phyloP scores from a whole-genome alignment of 2,113 vertebrate species.

The Alexandromys fortis region DNA sequence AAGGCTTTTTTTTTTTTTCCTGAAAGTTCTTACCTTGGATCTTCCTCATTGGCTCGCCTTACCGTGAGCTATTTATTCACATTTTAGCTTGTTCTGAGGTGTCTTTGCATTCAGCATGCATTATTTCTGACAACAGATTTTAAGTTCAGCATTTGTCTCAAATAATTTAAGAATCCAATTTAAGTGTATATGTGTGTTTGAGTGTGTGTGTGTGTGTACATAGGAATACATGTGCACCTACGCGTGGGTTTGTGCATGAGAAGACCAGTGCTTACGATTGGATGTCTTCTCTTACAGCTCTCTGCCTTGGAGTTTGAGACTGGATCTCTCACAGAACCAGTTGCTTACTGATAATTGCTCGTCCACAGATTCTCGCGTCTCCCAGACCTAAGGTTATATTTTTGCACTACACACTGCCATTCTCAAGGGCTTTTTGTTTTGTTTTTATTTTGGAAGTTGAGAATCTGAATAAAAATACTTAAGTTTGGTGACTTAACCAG shows the following conservation, averaged over 20 bases:
- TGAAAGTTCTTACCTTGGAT: neutral
- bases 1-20: neutral
- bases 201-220: neutral
- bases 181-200: neutral
- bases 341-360: neutral
- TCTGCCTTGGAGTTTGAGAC: neutral
- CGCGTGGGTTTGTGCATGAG: neutral
- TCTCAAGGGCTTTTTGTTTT: too few relatives aligned
- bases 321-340: neutral
- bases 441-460: neutral
- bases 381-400: too few relatives aligned
- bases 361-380: neutral
- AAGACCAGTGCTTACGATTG: neutral
- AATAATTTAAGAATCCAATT: constrained; percentile 7
- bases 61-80: neutral
- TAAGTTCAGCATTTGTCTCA: neutral
- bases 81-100: neutral
- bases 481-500: neutral
- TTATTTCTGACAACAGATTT: neutral
- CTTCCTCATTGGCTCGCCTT: neutral
- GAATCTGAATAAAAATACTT: neutral
- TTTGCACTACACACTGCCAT: neutral
- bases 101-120: neutral
- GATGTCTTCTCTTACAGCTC: neutral
- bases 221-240: too few relatives aligned